These are phyloP conservation scores for Pseudomugil tenellus DNA, from an alignment of 2,797 vertebrate species.

Conservation along the genomic window DNA sequence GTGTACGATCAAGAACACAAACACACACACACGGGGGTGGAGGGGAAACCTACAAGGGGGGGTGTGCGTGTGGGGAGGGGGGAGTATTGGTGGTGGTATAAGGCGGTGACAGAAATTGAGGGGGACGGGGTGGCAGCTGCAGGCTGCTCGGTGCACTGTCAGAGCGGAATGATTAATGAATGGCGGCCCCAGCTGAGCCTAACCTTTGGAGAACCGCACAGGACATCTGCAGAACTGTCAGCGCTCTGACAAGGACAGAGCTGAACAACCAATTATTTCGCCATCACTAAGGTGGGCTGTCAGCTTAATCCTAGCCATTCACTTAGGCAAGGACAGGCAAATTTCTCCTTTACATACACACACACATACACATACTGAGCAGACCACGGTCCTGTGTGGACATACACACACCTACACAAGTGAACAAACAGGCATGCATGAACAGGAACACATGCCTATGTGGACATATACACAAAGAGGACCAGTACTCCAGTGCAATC, in stretches of 20 bases:
- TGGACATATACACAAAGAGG: conserved; percentile 71
- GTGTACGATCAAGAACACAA: conserved; percentile 68
- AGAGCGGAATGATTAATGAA: conserved; percentile 99
- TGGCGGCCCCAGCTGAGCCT: conserved; percentile 97
- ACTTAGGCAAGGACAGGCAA: conserved; percentile 99
- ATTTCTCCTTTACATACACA: conserved; percentile 99
- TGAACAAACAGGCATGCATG: conserved; percentile 63
- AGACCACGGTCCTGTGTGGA: conserved; percentile 59
- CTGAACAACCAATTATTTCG: conserved; percentile 99
- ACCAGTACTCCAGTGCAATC: conserved; percentile 43
- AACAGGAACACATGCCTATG: conserved; percentile 62
- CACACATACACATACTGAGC: conserved; percentile 68
- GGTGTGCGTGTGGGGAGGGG: conserved; percentile 29
- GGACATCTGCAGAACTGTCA: conserved; percentile 99
- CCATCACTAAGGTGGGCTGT: conserved; percentile 99
- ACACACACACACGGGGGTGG: conserved; percentile 70
- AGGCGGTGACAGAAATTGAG: conserved; percentile 89
- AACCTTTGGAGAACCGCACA: conserved; percentile 99
- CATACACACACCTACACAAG: conserved; percentile 57
- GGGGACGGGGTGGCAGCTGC: conserved; percentile 96
- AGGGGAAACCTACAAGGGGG: conserved; percentile 67
- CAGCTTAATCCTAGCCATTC: conserved; percentile 99
- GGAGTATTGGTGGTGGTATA: conserved; percentile 72
- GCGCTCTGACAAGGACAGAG: conserved; percentile 99
- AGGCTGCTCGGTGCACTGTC: conserved; percentile 97